Conservation (phyloP, 2,888 invertebrate species). For the Noctua janthina region DNA sequence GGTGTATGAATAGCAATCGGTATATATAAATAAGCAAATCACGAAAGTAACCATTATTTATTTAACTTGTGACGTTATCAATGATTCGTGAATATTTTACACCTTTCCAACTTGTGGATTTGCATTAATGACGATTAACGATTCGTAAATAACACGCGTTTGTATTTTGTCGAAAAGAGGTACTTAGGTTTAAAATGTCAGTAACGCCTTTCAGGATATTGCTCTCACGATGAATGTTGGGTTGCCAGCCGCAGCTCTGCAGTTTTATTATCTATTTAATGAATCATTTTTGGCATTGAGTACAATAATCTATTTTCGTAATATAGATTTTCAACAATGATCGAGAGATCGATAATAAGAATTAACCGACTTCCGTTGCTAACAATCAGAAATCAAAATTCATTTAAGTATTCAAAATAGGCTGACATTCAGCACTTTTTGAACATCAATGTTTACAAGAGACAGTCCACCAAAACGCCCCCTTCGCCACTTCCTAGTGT, state of each 20-base stretch:
- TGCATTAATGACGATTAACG: slow-evolving; percentile 12
- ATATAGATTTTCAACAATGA: no score
- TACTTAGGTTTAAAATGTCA: neutral
- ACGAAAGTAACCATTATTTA: neutral
- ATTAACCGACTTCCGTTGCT: neutral
- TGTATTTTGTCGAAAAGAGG: slow-evolving; percentile 4
- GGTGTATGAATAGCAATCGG: neutral
- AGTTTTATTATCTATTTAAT: neutral
- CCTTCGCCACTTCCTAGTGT: no score
- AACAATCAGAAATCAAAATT: no score
- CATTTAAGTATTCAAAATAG: no score
- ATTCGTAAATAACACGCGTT: slow-evolving; percentile 12
- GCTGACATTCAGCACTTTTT: no score
- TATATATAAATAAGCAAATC: neutral
- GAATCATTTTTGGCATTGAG: neutral
- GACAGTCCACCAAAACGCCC: no score
- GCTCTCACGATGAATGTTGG: neutral
- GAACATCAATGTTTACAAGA: no score
- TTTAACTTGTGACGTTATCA: neutral
- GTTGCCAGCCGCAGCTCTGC: neutral
- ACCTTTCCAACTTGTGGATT: neutral
- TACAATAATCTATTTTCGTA: neutral
- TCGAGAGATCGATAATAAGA: neutral
- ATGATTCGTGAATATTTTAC: slow-evolving; percentile 17
- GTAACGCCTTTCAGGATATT: neutral